Conservation (phyloP, 2,888 invertebrate species). For the Chromoteleia sp. region DNA sequence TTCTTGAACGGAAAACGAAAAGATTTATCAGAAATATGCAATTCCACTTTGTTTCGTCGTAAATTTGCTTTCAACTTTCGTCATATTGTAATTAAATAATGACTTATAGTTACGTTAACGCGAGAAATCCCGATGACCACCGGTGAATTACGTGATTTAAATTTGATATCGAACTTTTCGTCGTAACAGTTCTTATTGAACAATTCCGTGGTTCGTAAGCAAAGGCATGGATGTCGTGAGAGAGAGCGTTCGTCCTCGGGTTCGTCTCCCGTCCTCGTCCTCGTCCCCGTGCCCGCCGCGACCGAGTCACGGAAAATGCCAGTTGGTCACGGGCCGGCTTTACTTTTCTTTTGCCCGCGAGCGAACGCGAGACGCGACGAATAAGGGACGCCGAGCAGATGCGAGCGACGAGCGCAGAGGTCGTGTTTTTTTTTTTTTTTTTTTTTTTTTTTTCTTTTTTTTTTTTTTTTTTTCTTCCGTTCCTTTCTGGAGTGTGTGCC, state of each 20-base stretch:
- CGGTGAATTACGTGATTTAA: too few relatives aligned
- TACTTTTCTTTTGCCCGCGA: constrained; percentile 66
- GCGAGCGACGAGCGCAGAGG: constrained; percentile 34
- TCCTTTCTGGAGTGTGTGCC: not conserved
- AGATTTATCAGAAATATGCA: too few relatives aligned
- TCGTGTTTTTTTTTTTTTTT: constrained; percentile 6
- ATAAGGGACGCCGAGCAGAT: constrained; percentile 58
- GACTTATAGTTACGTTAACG: too few relatives aligned
- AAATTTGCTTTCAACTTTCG: too few relatives aligned
- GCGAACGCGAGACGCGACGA: too few relatives aligned
- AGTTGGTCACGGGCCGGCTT: constrained; percentile 54
- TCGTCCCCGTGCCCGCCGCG: constrained; percentile 71
- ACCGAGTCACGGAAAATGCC: constrained; percentile 63
- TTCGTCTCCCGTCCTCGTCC: constrained; percentile 53
- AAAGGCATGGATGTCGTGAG: constrained; percentile 16
- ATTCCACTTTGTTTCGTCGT: too few relatives aligned
- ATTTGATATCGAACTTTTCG: too few relatives aligned
- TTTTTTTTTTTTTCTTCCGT: not conserved
- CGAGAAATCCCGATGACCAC: too few relatives aligned
- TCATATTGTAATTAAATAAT: too few relatives aligned
- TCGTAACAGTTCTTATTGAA: not conserved
- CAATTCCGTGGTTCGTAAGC: not conserved
- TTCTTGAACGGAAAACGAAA: too few relatives aligned
- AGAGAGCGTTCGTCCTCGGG: constrained; percentile 58
- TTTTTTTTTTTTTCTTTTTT: too few relatives aligned